A percentile compares a stretch with the other conserved stretches of the same genome.
These are phyloP conservation scores for Oceanodroma leucorhoa DNA, from an alignment of 2,797 vertebrate genomes.

Conservation along the genomic window DNA sequence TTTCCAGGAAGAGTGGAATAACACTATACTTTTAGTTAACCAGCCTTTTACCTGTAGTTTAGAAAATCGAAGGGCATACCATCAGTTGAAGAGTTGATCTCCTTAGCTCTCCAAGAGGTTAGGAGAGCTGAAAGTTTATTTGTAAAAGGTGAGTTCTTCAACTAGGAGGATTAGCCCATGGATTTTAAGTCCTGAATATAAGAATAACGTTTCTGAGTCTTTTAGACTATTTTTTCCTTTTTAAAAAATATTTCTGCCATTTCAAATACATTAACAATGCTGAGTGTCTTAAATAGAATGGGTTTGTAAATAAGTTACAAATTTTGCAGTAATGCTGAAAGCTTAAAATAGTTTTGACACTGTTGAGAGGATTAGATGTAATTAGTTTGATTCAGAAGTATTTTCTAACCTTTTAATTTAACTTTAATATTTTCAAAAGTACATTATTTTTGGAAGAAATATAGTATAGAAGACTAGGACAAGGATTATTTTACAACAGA, in stretches of 20 bases:
- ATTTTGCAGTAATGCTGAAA: not conserved
- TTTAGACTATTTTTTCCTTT: not conserved
- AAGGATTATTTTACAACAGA: not conserved
- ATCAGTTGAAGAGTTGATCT: fast-evolving
- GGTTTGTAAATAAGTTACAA: not conserved
- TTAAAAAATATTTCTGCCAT: not conserved
- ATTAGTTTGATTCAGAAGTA: not conserved
- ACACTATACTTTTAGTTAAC: not conserved
- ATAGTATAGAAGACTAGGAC: not conserved
- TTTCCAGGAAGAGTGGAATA: not conserved
- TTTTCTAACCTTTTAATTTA: not conserved
- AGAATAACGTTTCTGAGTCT: not conserved
- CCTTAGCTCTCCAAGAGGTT: not conserved
- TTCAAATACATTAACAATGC: not conserved
- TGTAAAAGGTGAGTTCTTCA: not conserved
- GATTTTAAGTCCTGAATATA: not conserved
- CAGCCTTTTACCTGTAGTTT: not conserved
- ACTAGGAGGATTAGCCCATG: not conserved
- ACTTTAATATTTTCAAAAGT: not conserved
- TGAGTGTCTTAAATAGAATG: not conserved
- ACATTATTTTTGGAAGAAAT: not conserved
- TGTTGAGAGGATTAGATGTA: not conserved
- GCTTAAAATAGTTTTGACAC: not conserved
- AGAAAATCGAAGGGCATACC: fast-evolving
- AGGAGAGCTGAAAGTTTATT: not conserved